phyloP scores from a whole-genome alignment of 2,797 vertebrate species.

The Cottoperca gobio region DNA sequence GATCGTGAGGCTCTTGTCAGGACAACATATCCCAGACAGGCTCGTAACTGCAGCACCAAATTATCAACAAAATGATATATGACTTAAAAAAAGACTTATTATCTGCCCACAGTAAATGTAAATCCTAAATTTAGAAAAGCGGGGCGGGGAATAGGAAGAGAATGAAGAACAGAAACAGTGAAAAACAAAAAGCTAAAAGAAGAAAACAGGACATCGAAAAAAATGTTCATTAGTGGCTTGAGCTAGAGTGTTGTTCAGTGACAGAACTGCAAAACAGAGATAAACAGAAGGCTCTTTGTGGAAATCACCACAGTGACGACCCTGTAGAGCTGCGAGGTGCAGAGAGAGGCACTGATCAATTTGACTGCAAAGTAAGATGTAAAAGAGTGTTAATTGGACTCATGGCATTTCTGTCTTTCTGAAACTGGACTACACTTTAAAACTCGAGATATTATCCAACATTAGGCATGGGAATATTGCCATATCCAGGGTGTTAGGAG shows the following conservation, averaged over 20 bases:
- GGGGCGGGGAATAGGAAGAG: constrained; percentile 16
- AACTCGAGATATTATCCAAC: constrained; percentile 21
- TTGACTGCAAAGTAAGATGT: constrained; percentile 36
- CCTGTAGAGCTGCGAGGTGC: constrained; percentile 57
- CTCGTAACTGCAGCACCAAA: no score
- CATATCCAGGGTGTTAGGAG: background rate
- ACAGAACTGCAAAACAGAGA: constrained; percentile 56
- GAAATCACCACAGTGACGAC: constrained; percentile 37
- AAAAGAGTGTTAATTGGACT: constrained; percentile 55
- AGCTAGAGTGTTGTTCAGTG: constrained; percentile 52
- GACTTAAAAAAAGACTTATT: no score
- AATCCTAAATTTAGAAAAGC: no score
- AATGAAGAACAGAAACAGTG: constrained; percentile 24
- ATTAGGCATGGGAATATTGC: constrained; percentile 5
- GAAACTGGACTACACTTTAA: constrained; percentile 6
- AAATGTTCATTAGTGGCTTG: constrained; percentile 65
- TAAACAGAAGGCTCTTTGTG: constrained; percentile 72
- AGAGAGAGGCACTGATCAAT: constrained; percentile 34
- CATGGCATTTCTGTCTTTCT: constrained; percentile 8
- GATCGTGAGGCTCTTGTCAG: no score
- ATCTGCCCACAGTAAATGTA: no score
- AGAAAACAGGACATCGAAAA: constrained; percentile 44
- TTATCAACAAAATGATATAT: no score
- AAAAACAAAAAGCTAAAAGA: constrained; percentile 52
- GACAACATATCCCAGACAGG: no score